Base-by-base conservation (phyloP, 2,113 vertebrate species). In the Phyllopteryx taeniolatus region DNA sequence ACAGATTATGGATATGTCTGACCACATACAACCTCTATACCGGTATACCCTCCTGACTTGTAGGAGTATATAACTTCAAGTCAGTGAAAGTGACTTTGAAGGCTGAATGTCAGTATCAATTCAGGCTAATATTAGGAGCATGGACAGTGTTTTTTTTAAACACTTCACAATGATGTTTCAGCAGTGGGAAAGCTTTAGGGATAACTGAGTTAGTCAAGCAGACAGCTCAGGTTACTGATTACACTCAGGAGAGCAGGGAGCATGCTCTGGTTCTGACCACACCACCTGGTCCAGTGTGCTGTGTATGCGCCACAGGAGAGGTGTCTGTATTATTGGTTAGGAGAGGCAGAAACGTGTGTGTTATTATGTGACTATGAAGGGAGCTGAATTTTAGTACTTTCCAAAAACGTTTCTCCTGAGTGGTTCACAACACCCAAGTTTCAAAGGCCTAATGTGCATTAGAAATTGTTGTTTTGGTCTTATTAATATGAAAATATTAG, bases 211-310 rank as follows among this genome's bases (percentile, higher is more conserved):
- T 88, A 89, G 88, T 89, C 70, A 87, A 89, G 86, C 82, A 83
- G 84, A 80, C 85, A 86, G 87, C 79, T 91, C 89, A 67, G 84
- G 79, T 91, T 91, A 87, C 89, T 84, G 76, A 90, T 79, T 88
- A 86, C 80, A 86, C 87, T 88, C 90, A 71, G 68, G 88, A 90
- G 90, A 89, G 79, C 74, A 84, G 79, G 78, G 80, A 89, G 85
- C 73, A 71, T 82, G 83, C 83, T 83, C 79, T 86, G 84, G 87
- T 82, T 77, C 79, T 83, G 79, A 85, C 86, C 78, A 78, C 86
- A 84, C 81, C 85, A 87, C 88, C 89, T 90, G 87, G 84, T 64
- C 71, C 61, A 74, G 67, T 71, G 70, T 65, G 73, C 54, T 75
- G 57, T 69, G 47, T 67, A 22, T 74, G 75, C 72, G 49, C 71